These are phyloP conservation scores for Apeira syringaria DNA, from an alignment of 2,888 invertebrate species.

Conservation along the genomic window DNA sequence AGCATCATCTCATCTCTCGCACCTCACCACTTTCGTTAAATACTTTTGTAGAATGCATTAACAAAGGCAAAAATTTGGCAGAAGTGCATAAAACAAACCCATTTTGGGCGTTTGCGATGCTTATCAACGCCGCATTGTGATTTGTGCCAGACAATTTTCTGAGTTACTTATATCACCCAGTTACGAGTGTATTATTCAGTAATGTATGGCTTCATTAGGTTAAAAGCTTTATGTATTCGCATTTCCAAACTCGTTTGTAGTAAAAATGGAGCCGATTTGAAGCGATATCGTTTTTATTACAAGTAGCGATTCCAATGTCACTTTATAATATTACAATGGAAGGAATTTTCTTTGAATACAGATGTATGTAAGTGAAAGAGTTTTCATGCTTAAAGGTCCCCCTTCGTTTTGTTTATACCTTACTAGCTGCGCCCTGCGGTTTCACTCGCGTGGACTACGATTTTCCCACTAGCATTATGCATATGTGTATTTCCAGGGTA, in stretches of 20 bases:
- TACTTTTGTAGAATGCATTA: too few species aligned
- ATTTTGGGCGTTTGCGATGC: constrained; percentile 47
- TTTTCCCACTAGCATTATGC: too few species aligned
- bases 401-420: too few species aligned
- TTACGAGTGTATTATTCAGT: constrained; percentile 73
- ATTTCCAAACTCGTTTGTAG: constrained; percentile 61
- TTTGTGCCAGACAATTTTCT: constrained; percentile 71
- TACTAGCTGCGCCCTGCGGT: too few species aligned
- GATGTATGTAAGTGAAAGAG: too few species aligned
- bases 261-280: constrained; percentile 53
- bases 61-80: constrained; percentile 48
- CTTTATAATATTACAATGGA: constrained; percentile 27
- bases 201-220: constrained; percentile 77
- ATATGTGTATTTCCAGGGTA: too few species aligned
- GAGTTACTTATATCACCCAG: constrained; percentile 66
- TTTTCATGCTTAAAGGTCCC: too few species aligned
- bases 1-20: too few species aligned
- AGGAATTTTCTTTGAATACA: constrained; percentile 7
- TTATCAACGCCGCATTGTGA: constrained; percentile 63
- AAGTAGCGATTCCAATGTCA: constrained; percentile 41
- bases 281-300: constrained; percentile 72
- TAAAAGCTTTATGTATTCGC: constrained; percentile 78
- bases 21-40: too few species aligned
- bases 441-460: too few species aligned
- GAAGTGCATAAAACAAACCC: constrained; percentile 61